Evolutionary conservation across 2,797 vertebrate species (phyloP).

Genomic region (Halcyon badia): DNA sequence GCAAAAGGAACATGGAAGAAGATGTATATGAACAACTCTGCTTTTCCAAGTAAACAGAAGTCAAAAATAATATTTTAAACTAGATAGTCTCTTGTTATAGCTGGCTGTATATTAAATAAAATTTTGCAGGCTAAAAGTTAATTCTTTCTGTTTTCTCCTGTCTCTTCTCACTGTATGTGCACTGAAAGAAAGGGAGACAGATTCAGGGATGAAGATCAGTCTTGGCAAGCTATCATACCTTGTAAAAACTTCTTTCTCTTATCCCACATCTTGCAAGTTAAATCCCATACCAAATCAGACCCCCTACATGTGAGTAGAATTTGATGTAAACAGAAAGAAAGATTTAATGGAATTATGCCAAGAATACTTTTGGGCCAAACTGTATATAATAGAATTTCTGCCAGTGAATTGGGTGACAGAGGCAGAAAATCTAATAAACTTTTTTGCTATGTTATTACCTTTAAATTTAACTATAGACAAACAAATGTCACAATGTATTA

Average conservation of each 20-base stretch:
- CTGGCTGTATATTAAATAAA: not conserved
- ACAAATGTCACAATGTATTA: not conserved
- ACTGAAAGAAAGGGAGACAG: not conserved
- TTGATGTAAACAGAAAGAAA: not conserved
- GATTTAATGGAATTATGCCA: not conserved
- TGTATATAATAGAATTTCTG: not conserved
- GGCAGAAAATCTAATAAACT: not conserved
- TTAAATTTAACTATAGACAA: not conserved
- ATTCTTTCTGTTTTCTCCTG: not conserved
- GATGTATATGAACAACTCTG: not conserved
- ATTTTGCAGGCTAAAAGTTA: not conserved
- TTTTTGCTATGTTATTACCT: not conserved
- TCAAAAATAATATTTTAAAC: not conserved
- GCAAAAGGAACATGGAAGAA: not conserved
- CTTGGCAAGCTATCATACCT: not conserved
- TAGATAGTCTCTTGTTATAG: not conserved
- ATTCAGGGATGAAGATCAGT: not conserved
- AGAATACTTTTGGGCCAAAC: not conserved
- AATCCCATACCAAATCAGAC: not conserved
- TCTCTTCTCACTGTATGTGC: not conserved
- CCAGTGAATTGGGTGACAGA: not conserved
- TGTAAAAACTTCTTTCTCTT: not conserved
- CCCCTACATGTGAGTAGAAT: not conserved
- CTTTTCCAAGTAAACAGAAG: conserved; percentile 16
- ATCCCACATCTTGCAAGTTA: not conserved